A percentile compares a stretch with the other conserved stretches of the same genome.
phyloP scores from a whole-genome alignment of 2,113 vertebrate genomes.

The Shinisaurus crocodilurus region DNA sequence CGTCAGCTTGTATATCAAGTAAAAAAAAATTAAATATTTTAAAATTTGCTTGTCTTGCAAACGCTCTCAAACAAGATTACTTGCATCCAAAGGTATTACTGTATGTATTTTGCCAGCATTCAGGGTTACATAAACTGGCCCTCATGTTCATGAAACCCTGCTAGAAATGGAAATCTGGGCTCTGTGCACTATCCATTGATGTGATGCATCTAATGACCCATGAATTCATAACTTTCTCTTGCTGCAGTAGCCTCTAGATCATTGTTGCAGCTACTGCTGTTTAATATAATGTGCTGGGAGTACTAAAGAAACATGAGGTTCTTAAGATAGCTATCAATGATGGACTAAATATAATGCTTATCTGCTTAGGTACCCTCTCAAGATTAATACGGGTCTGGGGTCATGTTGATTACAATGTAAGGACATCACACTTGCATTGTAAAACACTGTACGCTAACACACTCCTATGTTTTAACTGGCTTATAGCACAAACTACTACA shows the following conservation, averaged over 20 bases:
- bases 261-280: neutral
- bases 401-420: conserved; percentile 26
- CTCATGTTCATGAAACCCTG: neutral
- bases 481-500: conserved; percentile 24
- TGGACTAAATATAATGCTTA: conserved; percentile 15
- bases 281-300: conserved; percentile 5
- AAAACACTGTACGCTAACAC: neutral
- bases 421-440: neutral
- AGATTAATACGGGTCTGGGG: conserved; percentile 5
- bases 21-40: too few relatives aligned
- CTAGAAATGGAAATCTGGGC: neutral
- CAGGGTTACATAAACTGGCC: neutral
- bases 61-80: too few relatives aligned
- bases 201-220: neutral
- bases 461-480: conserved; percentile 42
- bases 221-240: neutral
- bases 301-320: neutral
- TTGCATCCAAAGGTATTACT: too few relatives aligned
- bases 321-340: neutral
- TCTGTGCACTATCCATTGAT: neutral
- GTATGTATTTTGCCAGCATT: neutral
- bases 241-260: conserved; percentile 9
- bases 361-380: neutral
- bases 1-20: too few relatives aligned
- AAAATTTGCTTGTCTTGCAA: too few relatives aligned